These are phyloP conservation scores for Drosophila quadrilineata DNA, from an alignment of 1,140 invertebrate species.

Conservation along the genomic window DNA sequence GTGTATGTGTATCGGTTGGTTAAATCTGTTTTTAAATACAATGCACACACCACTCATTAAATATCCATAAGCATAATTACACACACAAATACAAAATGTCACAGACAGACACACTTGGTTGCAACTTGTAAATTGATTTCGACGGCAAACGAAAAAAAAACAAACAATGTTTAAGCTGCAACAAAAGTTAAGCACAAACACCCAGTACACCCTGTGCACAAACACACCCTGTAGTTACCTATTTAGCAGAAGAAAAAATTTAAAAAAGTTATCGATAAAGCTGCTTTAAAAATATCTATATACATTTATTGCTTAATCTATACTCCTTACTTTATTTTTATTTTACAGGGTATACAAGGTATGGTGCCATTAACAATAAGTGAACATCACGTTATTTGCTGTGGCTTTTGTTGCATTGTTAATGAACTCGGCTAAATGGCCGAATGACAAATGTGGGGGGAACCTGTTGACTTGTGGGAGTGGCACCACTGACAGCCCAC, in stretches of 20 bases:
- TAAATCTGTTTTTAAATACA: slow-evolving; percentile 41
- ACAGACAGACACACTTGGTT: neutral
- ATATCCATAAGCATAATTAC: slow-evolving; percentile 65
- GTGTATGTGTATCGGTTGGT: too few relatives aligned
- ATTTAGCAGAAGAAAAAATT: too few relatives aligned
- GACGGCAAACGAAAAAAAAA: neutral
- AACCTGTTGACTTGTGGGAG: slow-evolving; percentile 13
- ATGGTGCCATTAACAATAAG: too few relatives aligned
- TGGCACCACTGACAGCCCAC: neutral
- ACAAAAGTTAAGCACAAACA: too few relatives aligned
- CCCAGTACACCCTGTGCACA: too few relatives aligned
- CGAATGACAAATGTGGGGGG: slow-evolving; percentile 2
- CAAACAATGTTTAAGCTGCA: too few relatives aligned
- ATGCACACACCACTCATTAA: slow-evolving; percentile 38
- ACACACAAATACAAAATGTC: slow-evolving; percentile 1
- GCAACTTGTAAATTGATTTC: slow-evolving; percentile 13
- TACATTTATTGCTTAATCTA: too few relatives aligned
- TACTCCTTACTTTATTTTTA: too few relatives aligned
- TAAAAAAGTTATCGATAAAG: too few relatives aligned
- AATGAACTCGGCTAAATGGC: slow-evolving; percentile 18
- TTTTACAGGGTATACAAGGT: too few relatives aligned
- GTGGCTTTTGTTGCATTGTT: slow-evolving; percentile 29
- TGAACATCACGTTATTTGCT: slow-evolving; percentile 2
- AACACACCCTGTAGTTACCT: too few relatives aligned
- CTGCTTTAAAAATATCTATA: too few relatives aligned